Conservation (phyloP, 2,113 vertebrate species). For the Megaceryle torquata region DNA sequence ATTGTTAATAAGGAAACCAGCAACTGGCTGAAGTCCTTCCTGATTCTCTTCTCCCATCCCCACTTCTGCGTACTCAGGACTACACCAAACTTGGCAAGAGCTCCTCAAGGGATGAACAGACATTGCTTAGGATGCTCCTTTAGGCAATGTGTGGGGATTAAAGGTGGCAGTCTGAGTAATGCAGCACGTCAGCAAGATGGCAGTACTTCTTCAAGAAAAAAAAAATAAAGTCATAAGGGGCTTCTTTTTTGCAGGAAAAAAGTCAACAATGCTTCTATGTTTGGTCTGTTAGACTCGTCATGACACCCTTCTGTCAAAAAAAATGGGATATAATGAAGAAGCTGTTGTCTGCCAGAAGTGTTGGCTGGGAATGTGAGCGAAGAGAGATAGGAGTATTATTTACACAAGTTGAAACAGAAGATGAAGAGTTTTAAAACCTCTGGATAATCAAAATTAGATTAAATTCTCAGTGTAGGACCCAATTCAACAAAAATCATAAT, state of each 20-base stretch:
- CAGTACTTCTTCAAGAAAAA: background rate
- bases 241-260: background rate
- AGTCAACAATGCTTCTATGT: background rate
- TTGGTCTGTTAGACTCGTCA: background rate
- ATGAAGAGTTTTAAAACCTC: slow-evolving; percentile 14
- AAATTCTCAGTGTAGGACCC: background rate
- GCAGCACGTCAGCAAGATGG: background rate
- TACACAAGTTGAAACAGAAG: background rate
- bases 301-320: background rate
- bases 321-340: background rate
- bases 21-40: slow-evolving; percentile 9
- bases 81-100: background rate
- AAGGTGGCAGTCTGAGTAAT: background rate
- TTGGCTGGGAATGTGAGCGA: background rate
- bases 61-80: background rate
- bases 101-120: background rate
- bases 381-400: background rate
- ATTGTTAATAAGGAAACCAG: slow-evolving; percentile 6
- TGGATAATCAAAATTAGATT: slow-evolving; percentile 37
- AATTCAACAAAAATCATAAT: background rate
- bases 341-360: background rate
- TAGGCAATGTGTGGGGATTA: background rate
- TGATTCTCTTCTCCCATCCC: background rate
- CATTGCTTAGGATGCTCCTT: background rate
- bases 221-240: background rate